Evolutionary conservation across 2,113 vertebrate species (phyloP).

Genomic region (Okapia johnstoni): DNA sequence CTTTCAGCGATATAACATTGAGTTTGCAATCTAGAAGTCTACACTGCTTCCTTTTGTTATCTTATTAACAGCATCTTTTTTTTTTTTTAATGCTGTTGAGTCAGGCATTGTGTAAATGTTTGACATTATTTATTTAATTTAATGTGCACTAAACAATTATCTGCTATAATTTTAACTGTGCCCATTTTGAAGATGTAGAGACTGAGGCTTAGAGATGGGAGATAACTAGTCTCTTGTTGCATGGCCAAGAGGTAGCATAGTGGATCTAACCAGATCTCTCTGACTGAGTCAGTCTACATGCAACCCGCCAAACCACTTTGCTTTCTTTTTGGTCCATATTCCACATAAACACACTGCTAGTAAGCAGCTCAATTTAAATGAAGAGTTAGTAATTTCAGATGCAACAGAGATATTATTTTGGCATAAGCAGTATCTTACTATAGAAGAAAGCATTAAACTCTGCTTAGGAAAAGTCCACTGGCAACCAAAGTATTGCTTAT

Average conservation of each 20-base stretch:
- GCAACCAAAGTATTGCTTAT: background rate
- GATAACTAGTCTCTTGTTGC: background rate
- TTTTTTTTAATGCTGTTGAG: background rate
- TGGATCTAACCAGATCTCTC: background rate
- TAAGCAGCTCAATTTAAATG: background rate
- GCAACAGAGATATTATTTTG: background rate
- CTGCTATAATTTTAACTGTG: background rate
- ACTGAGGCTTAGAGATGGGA: background rate
- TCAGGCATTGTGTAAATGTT: background rate
- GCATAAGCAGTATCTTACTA: background rate
- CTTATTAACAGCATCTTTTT: background rate
- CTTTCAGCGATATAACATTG: background rate
- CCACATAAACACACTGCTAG: background rate
- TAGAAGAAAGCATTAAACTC: background rate
- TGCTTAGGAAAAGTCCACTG: background rate
- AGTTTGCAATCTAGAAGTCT: background rate
- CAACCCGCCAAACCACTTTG: fast-evolving
- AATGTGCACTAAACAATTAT: background rate
- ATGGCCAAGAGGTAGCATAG: background rate
- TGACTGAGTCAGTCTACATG: fast-evolving
- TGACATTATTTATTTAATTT: background rate
- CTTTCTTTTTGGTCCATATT: background rate
- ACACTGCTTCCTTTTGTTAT: background rate
- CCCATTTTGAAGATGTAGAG: background rate
- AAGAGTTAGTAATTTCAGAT: background rate